Conservation (phyloP, 2,113 vertebrate genomes). For the Felis chaus region DNA sequence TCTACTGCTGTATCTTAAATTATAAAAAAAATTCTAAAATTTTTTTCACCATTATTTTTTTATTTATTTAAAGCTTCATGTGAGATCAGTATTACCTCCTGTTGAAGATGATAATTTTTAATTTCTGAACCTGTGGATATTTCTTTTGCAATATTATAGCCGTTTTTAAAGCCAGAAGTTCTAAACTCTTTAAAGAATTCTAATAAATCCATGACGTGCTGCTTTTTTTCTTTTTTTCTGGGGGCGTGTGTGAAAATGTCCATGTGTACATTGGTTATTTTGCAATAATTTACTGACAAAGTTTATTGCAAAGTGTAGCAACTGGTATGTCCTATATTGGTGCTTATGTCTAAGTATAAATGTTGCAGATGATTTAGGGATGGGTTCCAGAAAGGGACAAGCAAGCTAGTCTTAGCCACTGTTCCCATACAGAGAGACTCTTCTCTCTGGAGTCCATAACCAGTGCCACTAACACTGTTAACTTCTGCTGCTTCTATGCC, state of each 20-base stretch:
- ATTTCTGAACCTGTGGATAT: background rate
- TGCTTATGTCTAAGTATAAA: background rate
- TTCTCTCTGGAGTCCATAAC: background rate
- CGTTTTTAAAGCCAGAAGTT: background rate
- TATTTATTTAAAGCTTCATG: background rate
- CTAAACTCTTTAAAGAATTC: background rate
- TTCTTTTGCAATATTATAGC: background rate
- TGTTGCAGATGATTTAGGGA: background rate
- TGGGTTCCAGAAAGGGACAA: background rate
- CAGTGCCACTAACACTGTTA: background rate
- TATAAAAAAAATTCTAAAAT: background rate
- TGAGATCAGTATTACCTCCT: background rate
- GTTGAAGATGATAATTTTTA: background rate
- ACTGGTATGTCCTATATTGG: background rate
- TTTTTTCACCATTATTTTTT: background rate
- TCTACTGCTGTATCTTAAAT: background rate
- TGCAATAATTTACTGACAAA: background rate
- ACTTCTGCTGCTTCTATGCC: background rate
- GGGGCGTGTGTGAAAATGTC: too few relatives aligned
- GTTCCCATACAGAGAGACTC: background rate
- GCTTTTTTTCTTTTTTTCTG: background rate
- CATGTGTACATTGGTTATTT: background rate
- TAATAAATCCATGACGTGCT: too few relatives aligned
- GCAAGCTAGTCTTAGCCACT: background rate
- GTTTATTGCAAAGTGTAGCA: too few relatives aligned